Evolutionary conservation across 2,113 vertebrate genomes (phyloP).

Genomic region (Nematolebias whitei): DNA sequence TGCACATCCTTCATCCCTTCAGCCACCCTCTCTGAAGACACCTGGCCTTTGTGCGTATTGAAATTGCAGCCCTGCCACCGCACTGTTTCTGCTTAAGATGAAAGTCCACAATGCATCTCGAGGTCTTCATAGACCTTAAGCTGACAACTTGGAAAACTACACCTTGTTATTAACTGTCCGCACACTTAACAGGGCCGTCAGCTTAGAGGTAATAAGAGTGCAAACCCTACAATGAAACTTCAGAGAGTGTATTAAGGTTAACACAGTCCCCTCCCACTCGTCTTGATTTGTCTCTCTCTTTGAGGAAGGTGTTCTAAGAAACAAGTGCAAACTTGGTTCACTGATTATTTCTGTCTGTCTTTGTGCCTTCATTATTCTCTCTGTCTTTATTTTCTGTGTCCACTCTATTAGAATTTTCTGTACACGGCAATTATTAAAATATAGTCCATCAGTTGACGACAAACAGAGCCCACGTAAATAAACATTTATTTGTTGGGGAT

Average conservation of each 20-base stretch:
- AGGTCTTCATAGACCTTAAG: constrained; percentile 77
- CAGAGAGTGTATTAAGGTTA: constrained; percentile 74
- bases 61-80: constrained; percentile 67
- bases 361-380: constrained; percentile 55
- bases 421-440: constrained; percentile 33
- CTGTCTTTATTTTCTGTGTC: constrained; percentile 44
- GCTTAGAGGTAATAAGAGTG: constrained; percentile 79
- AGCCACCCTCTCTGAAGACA: constrained; percentile 68
- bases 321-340: constrained; percentile 78
- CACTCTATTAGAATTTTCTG: constrained; percentile 58
- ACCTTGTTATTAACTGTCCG: constrained; percentile 80
- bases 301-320: constrained; percentile 70
- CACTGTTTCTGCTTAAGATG: constrained; percentile 68
- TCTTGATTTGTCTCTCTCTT: constrained; percentile 44
- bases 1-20: constrained; percentile 62
- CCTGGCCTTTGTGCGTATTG: constrained; percentile 75
- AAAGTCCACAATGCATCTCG: constrained; percentile 72
- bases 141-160: constrained; percentile 72
- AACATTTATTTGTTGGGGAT: constrained; percentile 1
- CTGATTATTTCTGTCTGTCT: constrained; percentile 72
- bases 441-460: constrained; percentile 18
- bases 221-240: constrained; percentile 71
- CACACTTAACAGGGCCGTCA: constrained; percentile 74
- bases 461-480: background rate
- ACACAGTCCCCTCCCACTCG: constrained; percentile 41